These are phyloP conservation scores for Phenganax stokvisi DNA, from an alignment of 92 coral and sea anemone species.

Conservation along the genomic window DNA sequence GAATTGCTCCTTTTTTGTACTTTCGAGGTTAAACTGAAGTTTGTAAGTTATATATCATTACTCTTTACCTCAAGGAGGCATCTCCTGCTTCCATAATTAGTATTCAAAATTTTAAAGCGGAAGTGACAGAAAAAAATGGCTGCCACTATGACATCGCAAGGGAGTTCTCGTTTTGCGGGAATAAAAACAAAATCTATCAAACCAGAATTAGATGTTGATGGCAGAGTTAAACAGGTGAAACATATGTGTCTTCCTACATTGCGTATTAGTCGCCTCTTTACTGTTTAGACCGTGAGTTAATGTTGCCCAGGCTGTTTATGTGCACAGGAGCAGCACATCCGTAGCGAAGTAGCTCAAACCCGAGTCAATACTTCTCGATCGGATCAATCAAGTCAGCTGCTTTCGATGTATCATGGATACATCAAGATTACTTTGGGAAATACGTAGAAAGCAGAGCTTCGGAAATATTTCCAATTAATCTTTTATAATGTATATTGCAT, in stretches of 20 bases:
- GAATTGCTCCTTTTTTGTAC: too few relatives aligned
- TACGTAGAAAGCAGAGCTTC: too few relatives aligned
- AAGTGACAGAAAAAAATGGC: conserved; percentile 62
- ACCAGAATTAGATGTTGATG: conserved; percentile 94
- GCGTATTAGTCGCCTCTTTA: not conserved
- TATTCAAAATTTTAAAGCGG: not conserved
- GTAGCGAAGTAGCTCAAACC: not conserved
- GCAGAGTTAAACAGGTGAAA: conserved; percentile 73
- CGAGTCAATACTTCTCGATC: too few relatives aligned
- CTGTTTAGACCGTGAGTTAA: not conserved
- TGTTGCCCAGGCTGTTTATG: not conserved
- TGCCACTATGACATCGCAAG: conserved; percentile 48
- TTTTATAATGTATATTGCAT: too few relatives aligned
- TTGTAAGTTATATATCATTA: too few relatives aligned
- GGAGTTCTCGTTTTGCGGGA: conserved; percentile 88
- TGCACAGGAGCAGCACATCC: not conserved
- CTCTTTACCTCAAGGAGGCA: not conserved
- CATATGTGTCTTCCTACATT: not conserved
- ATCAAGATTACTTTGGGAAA: too few relatives aligned
- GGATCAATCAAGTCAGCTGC: too few relatives aligned
- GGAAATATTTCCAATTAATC: too few relatives aligned
- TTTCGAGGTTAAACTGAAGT: too few relatives aligned
- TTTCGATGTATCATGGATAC: too few relatives aligned
- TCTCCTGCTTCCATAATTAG: too few relatives aligned
- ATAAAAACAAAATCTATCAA: conserved; percentile 73